Evolutionary conservation across 2,797 vertebrate genomes (phyloP), one percentile per base, ranked within the genome.

Genomic region (Lacerta viridis): DNA sequence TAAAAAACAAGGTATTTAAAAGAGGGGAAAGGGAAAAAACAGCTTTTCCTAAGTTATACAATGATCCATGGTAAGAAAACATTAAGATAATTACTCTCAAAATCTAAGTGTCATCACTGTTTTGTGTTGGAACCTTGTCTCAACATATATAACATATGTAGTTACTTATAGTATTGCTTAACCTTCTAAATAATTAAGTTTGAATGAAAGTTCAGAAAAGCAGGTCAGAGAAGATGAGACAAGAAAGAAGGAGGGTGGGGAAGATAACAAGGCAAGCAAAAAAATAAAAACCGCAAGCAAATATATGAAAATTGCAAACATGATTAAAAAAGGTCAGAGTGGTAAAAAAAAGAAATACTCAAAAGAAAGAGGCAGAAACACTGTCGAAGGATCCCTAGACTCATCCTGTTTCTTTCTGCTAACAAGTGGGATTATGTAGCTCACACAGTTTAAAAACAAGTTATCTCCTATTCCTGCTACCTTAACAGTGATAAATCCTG

Each of bases 351-450:
- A 88, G 3, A 33, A 74, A 86, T 75, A 61, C 8, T 90, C 64
- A 74, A 93, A 78, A 41, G 81, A 36, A 92, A 94, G 93, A 85
- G 74, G 82, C 1, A 91, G 84, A 91, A 94, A 89, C 55, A 90
- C 46, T 71, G 69, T 89, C 89, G 92, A 94, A 89, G 88, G 92
- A 91, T 96, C 92, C 93, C 92, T 92, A 89, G 85, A 29, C 59
- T 71, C 92, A 66, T 55, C 86, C 66, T 87, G 81, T 86, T 25
- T 92, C 81, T 83, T 79, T 74, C 74, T 20, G 89, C 91, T 23
- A 76, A 77, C 25, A 90, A 95, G 76, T 3, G 6, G 8, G 3
- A 0, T 59, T 33, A 27, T 18, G 86, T 55, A 43, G 84, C 74
- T 36, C 85, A 80, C 75, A 46, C 86, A 64, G 11, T 83, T 88